Base-by-base conservation (phyloP, 2,797 vertebrate genomes). In the Rhabdophis nuchalis region DNA sequence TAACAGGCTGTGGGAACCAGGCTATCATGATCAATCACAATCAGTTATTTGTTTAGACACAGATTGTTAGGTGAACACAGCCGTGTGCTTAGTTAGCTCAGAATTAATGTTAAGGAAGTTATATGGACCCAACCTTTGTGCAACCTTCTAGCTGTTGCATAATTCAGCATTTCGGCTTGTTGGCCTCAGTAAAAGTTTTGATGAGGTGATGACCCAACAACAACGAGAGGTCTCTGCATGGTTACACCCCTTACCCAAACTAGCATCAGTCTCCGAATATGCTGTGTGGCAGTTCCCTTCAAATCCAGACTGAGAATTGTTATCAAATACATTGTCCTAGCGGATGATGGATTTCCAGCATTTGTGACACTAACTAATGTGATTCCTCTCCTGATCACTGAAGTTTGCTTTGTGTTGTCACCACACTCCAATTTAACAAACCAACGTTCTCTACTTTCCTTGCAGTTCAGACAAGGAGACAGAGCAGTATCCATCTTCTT, bases 401-500 rank as follows among this genome's bases (percentile, higher is more conserved):
- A 36, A 54, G 85, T 52, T 92, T 60, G 13, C 36, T n/a, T 68
- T 20, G 41, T 52, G 82, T 60, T 57, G 89, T 41, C 3, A n/a
- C 82, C 36, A 12, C 10, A 5, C 72, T 46, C 20, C 10, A 46
- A 46, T 82, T 32, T 29, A 50, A 52, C 54, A 87, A 46, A 64
- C 11, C 57, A 56, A 56, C 23, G 9, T 77, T 50, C 85, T 25
- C 41, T 58, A 60, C 85, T 20, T 92, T 57, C 52, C 92, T 64
- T 14, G 11, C 54, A 46, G 16, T 53, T n/a, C 77, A 82, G 54
- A 36, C 53, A 82, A 68, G 53, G 54, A 90, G 85, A 61, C 64
- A 82, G 92, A 10, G 29, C 58, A 57, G 5, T 53, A 90, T 92
- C 64, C 89, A 92, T 92, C 89, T 92, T 92, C 90, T 89, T 89